Evolutionary conservation across 2,113 vertebrate genomes (phyloP).

Genomic region (Tyrannus savana): DNA sequence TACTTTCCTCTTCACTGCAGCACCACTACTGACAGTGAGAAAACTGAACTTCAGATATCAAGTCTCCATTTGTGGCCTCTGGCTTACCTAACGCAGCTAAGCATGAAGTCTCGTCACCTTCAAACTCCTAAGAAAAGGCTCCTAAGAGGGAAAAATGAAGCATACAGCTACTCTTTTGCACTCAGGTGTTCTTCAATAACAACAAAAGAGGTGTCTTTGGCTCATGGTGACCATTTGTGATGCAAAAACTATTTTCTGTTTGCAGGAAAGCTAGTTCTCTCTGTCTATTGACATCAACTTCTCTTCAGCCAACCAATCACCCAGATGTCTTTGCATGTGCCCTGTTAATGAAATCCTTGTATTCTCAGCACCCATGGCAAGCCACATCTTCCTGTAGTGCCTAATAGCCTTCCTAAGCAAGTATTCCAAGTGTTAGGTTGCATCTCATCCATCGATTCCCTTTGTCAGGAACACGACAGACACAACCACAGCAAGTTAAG

Average conservation of each 20-base stretch:
- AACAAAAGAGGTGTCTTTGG: neutral
- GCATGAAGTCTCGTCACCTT: neutral
- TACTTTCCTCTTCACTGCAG: neutral
- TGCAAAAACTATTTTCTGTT: neutral
- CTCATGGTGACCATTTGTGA: neutral
- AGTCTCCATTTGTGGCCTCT: neutral
- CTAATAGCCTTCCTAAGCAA: neutral
- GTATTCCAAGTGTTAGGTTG: neutral
- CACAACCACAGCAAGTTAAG: conserved; percentile 25
- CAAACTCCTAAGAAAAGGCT: neutral
- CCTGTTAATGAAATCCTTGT: neutral
- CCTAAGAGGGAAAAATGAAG: neutral
- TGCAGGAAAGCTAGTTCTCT: neutral
- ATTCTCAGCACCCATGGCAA: neutral
- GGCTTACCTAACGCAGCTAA: neutral
- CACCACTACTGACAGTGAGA: neutral
- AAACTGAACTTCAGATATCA: neutral
- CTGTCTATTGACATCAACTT: neutral
- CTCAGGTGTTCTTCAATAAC: neutral
- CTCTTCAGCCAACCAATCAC: neutral
- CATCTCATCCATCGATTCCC: neutral
- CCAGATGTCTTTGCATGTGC: neutral
- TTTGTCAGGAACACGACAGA: neutral
- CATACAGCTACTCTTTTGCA: neutral
- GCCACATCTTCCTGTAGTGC: neutral